Percentiles rank a stretch among this genome's conserved stretches.
These are phyloP conservation scores for Peribatodes rhomboidaria DNA, from an alignment of 2,888 invertebrate genomes.

Conservation along the genomic window DNA sequence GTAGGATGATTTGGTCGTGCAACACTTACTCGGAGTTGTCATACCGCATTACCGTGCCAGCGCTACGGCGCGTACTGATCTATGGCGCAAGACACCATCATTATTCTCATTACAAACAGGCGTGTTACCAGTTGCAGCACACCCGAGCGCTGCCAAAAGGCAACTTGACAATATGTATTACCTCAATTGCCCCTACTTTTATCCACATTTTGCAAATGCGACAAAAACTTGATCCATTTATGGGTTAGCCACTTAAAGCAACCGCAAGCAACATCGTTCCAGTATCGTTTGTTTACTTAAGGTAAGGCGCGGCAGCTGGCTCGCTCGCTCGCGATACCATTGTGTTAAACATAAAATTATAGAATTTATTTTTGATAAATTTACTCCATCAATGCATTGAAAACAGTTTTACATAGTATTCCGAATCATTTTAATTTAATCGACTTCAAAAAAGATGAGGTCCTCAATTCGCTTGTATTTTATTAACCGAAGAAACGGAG, in stretches of 20 bases:
- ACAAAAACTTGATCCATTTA: constrained; percentile 45
- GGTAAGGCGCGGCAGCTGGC: too few species aligned
- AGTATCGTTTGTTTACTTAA: background rate
- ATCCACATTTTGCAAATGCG: constrained; percentile 49
- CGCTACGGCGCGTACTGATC: constrained; percentile 47
- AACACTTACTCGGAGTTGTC: too few species aligned
- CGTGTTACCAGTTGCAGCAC: constrained; percentile 69
- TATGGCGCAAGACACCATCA: constrained; percentile 80
- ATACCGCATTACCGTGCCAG: background rate
- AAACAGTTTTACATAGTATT: too few species aligned
- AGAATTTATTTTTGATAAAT: too few species aligned
- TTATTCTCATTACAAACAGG: constrained; percentile 78
- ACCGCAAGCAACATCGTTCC: background rate
- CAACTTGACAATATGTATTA: constrained; percentile 63
- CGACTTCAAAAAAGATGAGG: too few species aligned
- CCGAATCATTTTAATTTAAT: too few species aligned
- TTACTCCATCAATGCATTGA: too few species aligned
- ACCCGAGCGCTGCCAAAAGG: constrained; percentile 62
- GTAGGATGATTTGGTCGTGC: too few species aligned
- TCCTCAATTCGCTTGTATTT: too few species aligned
- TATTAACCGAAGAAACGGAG: too few species aligned
- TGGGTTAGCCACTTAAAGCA: constrained; percentile 26
- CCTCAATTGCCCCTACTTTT: constrained; percentile 46
- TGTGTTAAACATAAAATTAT: too few species aligned
- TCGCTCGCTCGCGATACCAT: too few species aligned